Evolutionary conservation across 1,140 invertebrate species (phyloP), one percentile per base, ranked within the genome.

Genomic region (Seison nebaliae): DNA sequence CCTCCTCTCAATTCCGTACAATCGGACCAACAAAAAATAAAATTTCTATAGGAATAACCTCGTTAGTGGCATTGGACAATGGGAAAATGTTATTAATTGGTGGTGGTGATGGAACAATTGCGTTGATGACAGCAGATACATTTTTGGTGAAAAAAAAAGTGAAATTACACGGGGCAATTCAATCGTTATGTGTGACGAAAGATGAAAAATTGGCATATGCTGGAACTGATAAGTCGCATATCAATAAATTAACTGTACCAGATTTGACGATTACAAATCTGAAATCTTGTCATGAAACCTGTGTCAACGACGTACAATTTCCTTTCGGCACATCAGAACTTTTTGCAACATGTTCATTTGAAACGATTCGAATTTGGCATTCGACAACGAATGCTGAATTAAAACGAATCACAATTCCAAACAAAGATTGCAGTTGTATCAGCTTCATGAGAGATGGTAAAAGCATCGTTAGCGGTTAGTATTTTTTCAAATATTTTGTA

Each of bases 291-390:
- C 79, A 83, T 47, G 71, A 68, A 1, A 67, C 66, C 35, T 58
- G 70, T 0, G 71, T 88, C 41, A 74, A 76, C 48, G 72, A 74
- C 48, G 59, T 84, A 22, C 66, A 68, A 5, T 86, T 84, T 57
- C 76, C 80, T 20, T 62, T 65, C 39, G 51, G 50, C 7, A 46
- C 47, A 19, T 53, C 53, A 18, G 69, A 75, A 36, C 70, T 83
- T 41, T 81, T 84, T 58, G 73, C 75, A 16, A 80, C 77, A 0
- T 72, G 70, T 32, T 72, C 76, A 37, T 67, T 70, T 48, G 69
- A 81, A 50, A 71, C 74, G 46, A 71, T 86, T 16, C 65, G 79
- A 42, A 65, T 86, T 16, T 88, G 79, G 79, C 70, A 71, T 43
- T 55, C 71, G 16, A 55, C 62, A 17, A 70, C 68, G 1, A 70